Percentiles rank a stretch among this genome's conserved stretches.
phyloP scores from a whole-genome alignment of 92 coral and sea anemone genomes.

The Nematostella vectensis region DNA sequence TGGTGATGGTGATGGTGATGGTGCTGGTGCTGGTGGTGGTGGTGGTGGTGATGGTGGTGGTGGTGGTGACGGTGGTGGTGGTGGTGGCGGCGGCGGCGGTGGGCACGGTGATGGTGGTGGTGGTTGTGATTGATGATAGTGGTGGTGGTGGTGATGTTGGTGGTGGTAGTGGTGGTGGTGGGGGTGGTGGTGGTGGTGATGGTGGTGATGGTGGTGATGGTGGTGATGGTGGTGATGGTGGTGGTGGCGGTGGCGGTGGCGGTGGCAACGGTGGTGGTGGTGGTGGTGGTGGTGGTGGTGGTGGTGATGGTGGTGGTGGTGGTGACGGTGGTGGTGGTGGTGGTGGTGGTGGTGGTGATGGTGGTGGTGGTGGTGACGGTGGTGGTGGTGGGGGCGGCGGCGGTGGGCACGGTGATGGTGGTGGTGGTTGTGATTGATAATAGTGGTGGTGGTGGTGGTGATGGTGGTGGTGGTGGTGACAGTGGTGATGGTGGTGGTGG shows the following conservation, averaged over 20 bases:
- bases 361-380: background rate
- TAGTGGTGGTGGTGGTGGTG: background rate
- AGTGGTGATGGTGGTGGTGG: background rate
- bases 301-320: background rate
- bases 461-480: background rate
- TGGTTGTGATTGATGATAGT: too few relatives aligned
- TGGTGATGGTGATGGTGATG: too few relatives aligned
- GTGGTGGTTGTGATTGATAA: background rate
- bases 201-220: background rate
- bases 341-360: background rate
- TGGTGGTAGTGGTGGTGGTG: too few relatives aligned
- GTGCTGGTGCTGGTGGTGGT: too few relatives aligned
- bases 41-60: too few relatives aligned
- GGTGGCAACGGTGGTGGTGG: background rate
- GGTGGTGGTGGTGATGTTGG: too few relatives aligned
- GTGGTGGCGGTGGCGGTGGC: background rate
- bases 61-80: too few relatives aligned
- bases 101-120: background rate
- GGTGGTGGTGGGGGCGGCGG: too few relatives aligned
- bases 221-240: background rate
- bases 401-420: too few relatives aligned
- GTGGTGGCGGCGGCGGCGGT: too few relatives aligned
- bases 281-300: background rate
- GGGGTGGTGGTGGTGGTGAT: too few relatives aligned
- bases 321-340: background rate